Evolutionary conservation across 2,797 vertebrate genomes (phyloP).

Genomic region (Rhinoraja longicauda): DNA sequence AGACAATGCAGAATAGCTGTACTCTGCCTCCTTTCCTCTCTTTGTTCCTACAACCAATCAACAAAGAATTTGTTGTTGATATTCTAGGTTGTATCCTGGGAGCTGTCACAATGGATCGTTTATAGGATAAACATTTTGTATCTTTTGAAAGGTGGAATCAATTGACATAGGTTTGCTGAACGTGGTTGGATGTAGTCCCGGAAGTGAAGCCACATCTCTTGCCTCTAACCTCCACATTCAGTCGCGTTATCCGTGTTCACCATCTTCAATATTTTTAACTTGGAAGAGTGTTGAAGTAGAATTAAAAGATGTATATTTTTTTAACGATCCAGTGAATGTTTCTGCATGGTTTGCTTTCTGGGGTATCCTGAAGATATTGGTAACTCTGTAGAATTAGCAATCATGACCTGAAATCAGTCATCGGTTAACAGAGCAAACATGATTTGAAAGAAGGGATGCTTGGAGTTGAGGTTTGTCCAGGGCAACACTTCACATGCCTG

Average conservation of each 20-base stretch:
- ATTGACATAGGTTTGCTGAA: background rate
- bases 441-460: background rate
- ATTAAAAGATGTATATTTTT: background rate
- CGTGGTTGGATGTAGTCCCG: background rate
- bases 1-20: background rate
- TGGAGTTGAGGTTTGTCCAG: background rate
- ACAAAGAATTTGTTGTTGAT: background rate
- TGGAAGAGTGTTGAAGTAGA: background rate
- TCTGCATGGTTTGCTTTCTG: too few species aligned
- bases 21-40: background rate
- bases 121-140: background rate
- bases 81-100: background rate
- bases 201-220: background rate
- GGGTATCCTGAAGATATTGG: background rate
- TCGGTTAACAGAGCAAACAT: background rate
- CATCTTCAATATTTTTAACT: background rate
- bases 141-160: background rate
- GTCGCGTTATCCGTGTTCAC: background rate
- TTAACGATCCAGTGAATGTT: background rate
- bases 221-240: background rate
- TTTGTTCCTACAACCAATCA: background rate
- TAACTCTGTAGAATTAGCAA: background rate
- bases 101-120: background rate
- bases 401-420: background rate
- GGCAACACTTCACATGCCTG: too few species aligned